Evolutionary conservation across 1,140 invertebrate genomes (phyloP).

Genomic region (Ips typographus): DNA sequence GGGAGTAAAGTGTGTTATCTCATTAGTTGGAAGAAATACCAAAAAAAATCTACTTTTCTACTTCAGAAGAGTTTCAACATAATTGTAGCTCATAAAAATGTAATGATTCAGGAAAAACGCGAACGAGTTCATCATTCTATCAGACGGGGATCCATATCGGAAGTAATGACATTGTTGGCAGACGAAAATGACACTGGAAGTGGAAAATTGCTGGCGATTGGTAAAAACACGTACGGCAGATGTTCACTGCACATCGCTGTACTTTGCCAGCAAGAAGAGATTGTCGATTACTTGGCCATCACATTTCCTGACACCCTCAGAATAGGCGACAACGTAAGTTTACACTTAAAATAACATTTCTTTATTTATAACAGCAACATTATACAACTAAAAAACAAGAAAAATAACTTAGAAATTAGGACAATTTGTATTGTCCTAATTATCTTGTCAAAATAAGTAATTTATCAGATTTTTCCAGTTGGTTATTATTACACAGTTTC

Average conservation of each 20-base stretch:
- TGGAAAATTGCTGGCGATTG: slow-evolving; percentile 67
- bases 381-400: too few species aligned
- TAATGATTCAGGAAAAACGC: slow-evolving; percentile 60
- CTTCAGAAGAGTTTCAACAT: too few species aligned
- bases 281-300: slow-evolving; percentile 72
- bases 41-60: too few species aligned
- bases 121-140: slow-evolving; percentile 77
- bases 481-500: too few species aligned
- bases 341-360: too few species aligned
- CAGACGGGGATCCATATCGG: slow-evolving; percentile 62
- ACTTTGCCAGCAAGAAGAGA: slow-evolving; percentile 73
- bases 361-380: too few species aligned
- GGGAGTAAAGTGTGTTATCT: neutral
- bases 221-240: slow-evolving; percentile 72
- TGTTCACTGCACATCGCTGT: slow-evolving; percentile 81
- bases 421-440: too few species aligned
- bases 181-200: slow-evolving; percentile 58
- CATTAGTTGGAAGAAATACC: too few species aligned
- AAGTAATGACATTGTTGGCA: slow-evolving; percentile 63
- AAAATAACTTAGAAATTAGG: too few species aligned
- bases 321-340: slow-evolving; percentile 81
- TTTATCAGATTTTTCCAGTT: too few species aligned
- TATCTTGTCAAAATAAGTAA: too few species aligned
- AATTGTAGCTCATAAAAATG: neutral
- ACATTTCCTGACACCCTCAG: slow-evolving; percentile 71